A percentile compares a stretch with the other conserved stretches of the same genome.
These are phyloP conservation scores for Hedychridium roseum DNA, from an alignment of 2,888 invertebrate species.

Conservation along the genomic window DNA sequence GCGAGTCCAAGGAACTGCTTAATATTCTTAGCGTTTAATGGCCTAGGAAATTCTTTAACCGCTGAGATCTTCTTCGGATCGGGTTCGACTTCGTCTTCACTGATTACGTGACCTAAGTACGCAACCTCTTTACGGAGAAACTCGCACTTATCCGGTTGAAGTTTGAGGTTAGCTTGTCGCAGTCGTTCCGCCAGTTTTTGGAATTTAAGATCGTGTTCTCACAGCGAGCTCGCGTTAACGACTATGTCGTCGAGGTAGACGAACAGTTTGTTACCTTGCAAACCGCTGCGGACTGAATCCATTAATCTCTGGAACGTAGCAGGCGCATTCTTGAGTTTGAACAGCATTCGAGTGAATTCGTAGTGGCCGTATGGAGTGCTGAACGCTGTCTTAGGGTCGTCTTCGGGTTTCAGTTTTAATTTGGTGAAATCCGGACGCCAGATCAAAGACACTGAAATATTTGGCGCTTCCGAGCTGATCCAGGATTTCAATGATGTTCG, in stretches of 20 bases:
- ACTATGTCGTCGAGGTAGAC: constrained; percentile 2
- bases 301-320: constrained; percentile 8
- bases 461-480: background rate
- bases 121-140: too few species aligned
- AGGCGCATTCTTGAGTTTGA: background rate
- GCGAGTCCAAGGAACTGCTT: too few species aligned
- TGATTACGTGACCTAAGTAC: too few species aligned
- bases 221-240: background rate
- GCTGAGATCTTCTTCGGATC: too few species aligned
- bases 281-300: background rate
- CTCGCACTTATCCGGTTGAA: constrained; percentile 6
- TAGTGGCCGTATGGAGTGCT: constrained; percentile 4
- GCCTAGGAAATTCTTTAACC: too few species aligned
- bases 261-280: background rate
- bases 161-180: background rate
- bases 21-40: too few species aligned
- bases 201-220: background rate
- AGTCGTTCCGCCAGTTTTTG: background rate
- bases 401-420: background rate
- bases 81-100: too few species aligned
- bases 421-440: background rate
- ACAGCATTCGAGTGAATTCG: constrained; percentile 3
- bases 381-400: background rate
- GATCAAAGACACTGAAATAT: background rate
- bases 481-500: background rate